Percentiles rank a stretch among this genome's conserved stretches.
phyloP scores from a whole-genome alignment of 1,140 invertebrate species.

The Brachionus asplanchnoidis region DNA sequence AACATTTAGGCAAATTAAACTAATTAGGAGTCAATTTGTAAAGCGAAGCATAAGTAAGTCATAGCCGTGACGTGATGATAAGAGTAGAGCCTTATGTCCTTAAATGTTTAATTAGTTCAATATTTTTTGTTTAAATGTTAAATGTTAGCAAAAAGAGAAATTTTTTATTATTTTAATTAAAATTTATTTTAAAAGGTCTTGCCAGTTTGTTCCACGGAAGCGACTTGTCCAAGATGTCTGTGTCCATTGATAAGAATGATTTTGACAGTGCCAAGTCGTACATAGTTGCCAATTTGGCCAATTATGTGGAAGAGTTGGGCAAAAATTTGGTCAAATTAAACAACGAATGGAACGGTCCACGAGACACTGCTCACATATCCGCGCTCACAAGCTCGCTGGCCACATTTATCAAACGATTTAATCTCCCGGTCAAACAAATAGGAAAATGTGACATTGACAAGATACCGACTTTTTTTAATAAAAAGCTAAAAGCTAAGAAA shows the following conservation, averaged over 20 bases:
- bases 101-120: not conserved
- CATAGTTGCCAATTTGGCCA: not conserved
- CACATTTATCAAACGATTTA: not conserved
- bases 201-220: conserved; percentile 1
- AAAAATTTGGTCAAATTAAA: not conserved
- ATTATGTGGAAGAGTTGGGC: not conserved
- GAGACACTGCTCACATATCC: not conserved
- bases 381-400: not conserved
- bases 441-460: conserved; percentile 30
- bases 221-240: not conserved
- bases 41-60: conserved; percentile 24
- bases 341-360: conserved; percentile 19
- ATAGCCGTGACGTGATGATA: not conserved
- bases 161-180: not conserved
- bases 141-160: not conserved
- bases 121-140: conserved; percentile 3
- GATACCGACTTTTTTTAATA: conserved; percentile 32
- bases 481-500: conserved; percentile 27
- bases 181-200: not conserved
- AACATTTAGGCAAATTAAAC: not conserved
- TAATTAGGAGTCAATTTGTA: not conserved
- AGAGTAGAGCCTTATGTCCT: not conserved
- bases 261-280: not conserved
- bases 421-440: conserved; percentile 12
- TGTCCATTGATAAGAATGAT: not conserved